These are phyloP conservation scores for Creontiades dilutus DNA, from an alignment of 2,888 invertebrate species.

Conservation along the genomic window DNA sequence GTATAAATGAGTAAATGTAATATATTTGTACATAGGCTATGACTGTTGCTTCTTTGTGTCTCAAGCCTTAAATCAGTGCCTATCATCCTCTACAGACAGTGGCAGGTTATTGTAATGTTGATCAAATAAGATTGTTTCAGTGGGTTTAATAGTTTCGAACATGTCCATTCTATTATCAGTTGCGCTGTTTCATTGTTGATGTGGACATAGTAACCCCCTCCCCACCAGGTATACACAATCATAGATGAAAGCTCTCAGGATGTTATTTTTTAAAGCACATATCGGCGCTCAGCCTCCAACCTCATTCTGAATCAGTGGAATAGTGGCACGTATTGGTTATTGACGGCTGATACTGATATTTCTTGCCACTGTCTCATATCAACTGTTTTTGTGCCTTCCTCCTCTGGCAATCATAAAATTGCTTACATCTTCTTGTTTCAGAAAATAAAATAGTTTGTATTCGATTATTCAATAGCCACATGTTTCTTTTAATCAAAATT, in stretches of 20 bases:
- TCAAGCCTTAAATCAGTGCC: conserved; percentile 71
- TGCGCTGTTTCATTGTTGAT: too few species aligned
- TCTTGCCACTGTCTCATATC: conserved; percentile 61
- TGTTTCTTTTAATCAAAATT: conserved; percentile 63
- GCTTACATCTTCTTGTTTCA: not conserved
- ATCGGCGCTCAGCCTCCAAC: not conserved
- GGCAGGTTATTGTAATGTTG: conserved; percentile 23
- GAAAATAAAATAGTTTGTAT: not conserved
- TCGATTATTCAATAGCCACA: not conserved
- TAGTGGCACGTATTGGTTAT: conserved; percentile 19
- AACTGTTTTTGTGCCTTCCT: conserved; percentile 69
- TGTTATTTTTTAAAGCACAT: not conserved
- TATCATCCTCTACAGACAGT: conserved; percentile 55
- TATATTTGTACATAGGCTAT: conserved; percentile 52
- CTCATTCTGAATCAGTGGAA: not conserved
- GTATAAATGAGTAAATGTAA: conserved; percentile 15
- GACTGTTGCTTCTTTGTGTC: conserved; percentile 54
- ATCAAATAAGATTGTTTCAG: not conserved
- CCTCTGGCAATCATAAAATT: conserved; percentile 60
- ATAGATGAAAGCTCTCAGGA: not conserved
- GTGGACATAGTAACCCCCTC: too few species aligned
- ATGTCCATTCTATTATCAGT: too few species aligned
- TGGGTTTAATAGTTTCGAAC: not conserved
- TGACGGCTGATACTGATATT: not conserved
- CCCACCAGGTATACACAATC: too few species aligned